phyloP scores from a whole-genome alignment of 92 coral and sea anemone genomes.

The Zoanthus solanderi region DNA sequence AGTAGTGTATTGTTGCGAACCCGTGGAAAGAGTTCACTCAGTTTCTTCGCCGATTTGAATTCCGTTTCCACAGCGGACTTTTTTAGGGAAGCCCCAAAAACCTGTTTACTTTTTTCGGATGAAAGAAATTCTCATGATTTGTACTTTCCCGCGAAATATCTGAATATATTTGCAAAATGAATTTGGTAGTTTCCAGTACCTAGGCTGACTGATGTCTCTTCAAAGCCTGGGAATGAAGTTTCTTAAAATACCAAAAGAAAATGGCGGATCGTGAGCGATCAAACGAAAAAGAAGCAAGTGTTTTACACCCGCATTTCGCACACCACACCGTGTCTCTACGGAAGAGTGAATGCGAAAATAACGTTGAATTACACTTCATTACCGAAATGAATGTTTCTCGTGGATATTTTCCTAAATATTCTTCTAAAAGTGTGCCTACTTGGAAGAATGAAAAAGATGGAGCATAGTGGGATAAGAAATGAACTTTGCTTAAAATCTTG shows the following conservation, averaged over 20 bases:
- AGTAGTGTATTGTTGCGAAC: no score
- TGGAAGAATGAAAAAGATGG: not conserved
- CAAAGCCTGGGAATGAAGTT: not conserved
- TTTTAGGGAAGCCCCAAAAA: no score
- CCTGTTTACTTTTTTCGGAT: not conserved
- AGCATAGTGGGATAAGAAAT: not conserved
- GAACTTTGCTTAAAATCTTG: not conserved
- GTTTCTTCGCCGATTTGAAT: no score
- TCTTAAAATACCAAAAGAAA: not conserved
- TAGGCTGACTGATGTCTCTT: not conserved
- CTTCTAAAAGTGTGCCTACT: not conserved
- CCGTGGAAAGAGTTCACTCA: no score
- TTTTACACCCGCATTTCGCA: no score
- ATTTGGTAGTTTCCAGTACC: not conserved
- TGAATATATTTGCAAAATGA: not conserved
- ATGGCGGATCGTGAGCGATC: not conserved
- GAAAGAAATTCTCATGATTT: not conserved
- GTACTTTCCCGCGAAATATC: not conserved
- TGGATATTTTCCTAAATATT: not conserved
- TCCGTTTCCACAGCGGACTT: no score
- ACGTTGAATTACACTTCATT: not conserved
- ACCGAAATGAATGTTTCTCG: not conserved
- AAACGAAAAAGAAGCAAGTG: no score
- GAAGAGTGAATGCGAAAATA: not conserved
- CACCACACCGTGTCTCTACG: not conserved